Evolutionary conservation across 2,888 invertebrate species (phyloP).

Genomic region (Alloplasta piceator): DNA sequence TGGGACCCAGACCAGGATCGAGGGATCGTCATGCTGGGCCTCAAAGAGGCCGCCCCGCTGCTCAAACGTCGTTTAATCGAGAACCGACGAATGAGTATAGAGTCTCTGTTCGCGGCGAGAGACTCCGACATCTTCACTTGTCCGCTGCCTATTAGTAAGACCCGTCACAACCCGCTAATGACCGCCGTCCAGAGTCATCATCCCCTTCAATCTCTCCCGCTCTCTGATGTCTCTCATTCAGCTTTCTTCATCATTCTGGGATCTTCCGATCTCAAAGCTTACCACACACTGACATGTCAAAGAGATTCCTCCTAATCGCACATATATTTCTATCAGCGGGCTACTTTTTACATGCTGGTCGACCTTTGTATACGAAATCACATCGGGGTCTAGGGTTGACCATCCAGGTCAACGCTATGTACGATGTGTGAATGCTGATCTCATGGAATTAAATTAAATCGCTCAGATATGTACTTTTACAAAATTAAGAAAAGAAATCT

Average conservation of each 20-base stretch:
- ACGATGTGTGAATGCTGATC: no score
- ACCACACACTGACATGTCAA: no score
- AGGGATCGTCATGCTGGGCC: slow-evolving; percentile 68
- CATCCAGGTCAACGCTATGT: no score
- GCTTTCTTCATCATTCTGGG: slow-evolving; percentile 14
- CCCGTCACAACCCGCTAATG: slow-evolving; percentile 79
- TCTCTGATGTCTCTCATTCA: slow-evolving; percentile 16
- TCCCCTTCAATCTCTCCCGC: slow-evolving; percentile 50
- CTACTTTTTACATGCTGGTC: no score
- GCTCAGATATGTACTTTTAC: no score
- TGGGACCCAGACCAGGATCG: slow-evolving; percentile 70
- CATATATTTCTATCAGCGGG: no score
- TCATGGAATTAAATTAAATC: no score
- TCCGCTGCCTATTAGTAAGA: slow-evolving; percentile 79
- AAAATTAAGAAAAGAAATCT: background rate
- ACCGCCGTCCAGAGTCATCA: slow-evolving; percentile 69
- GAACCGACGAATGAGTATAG: slow-evolving; percentile 65
- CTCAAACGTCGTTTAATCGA: slow-evolving; percentile 75
- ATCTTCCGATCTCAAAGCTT: no score
- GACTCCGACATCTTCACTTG: slow-evolving; percentile 78
- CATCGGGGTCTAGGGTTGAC: no score
- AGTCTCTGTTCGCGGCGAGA: no score
- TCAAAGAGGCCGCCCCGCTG: slow-evolving; percentile 80
- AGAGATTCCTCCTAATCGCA: no score
- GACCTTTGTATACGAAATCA: no score